Evolutionary conservation across 2,888 invertebrate species (phyloP), one percentile per base, ranked within the genome.

Genomic region (Acanthosepion lycidas): DNA sequence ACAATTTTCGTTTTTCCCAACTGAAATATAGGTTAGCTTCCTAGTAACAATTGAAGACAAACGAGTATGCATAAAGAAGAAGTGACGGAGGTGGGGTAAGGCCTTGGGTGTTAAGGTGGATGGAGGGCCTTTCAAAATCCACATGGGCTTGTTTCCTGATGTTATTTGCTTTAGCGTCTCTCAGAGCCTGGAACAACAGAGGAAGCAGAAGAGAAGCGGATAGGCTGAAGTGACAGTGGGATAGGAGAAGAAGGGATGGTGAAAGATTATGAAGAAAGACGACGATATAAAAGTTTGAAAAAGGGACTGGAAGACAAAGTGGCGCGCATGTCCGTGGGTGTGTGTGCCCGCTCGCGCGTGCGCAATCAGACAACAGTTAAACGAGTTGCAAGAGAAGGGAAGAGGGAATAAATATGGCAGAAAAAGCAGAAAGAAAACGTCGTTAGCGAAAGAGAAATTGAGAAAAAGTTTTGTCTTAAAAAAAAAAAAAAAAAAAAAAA

Each of bases 71-170:
- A 78, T n/a, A 23, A 33, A 5, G n/a, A 15, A 78, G 78, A 5
- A 78, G 78, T 8, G n/a, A 8, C n/a, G n/a, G n/a, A 12, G 78
- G 78, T 78, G 78, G 78, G 33, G 78, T 59, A 59, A 59, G 59
- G 23, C 59, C 59, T 59, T 59, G 78, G 78, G 78, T n/a, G 78
- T n/a, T 28, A 78, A 18, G 78, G 12, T 15, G 78, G n/a, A 33
- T n/a, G 78, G 15, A 33, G n/a, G 78, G n/a, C 78, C 33, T 78
- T 18, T 78, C n/a, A n/a, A 78, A 78, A 78, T 78, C 78, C 78
- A 78, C 78, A 78, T 78, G 78, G 78, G 78, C n/a, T n/a, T n/a
- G 78, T n/a, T 78, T 78, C 78, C 78, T 78, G 78, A 33, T 33
- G 78, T 33, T 78, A 78, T 78, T 78, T 78, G 78, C 33, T 33